A percentile compares a stretch with the other conserved stretches of the same genome.
phyloP scores from a whole-genome alignment of 2,113 vertebrate species.

The Scytalopus superciliaris region DNA sequence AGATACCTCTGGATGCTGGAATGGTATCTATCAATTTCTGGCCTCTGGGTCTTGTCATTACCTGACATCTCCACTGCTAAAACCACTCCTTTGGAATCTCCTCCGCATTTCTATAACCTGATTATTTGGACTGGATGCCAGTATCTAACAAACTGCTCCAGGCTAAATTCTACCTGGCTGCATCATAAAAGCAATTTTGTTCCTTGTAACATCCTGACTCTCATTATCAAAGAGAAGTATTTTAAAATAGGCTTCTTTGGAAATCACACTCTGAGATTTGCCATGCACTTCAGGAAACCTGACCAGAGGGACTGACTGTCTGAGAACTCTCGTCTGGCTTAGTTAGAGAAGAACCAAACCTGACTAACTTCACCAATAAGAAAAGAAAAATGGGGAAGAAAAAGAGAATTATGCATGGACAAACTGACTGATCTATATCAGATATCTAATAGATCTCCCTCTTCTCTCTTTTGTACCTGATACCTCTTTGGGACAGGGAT shows the following conservation, averaged over 20 bases:
- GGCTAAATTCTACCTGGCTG: neutral
- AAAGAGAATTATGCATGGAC: neutral
- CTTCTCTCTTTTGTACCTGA: neutral
- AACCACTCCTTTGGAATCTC: neutral
- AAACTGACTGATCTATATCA: neutral
- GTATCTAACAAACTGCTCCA: neutral
- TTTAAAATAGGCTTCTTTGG: neutral
- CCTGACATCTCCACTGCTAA: neutral
- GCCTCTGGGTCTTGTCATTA: slow-evolving; percentile 7
- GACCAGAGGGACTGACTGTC: neutral
- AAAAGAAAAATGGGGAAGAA: neutral
- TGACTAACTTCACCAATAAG: neutral
- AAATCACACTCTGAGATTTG: neutral
- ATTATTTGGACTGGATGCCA: slow-evolving; percentile 1
- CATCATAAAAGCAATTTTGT: neutral
- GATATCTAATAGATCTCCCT: neutral
- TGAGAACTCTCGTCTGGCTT: neutral
- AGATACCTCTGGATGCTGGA: neutral
- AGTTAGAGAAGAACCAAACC: neutral
- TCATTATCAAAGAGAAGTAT: neutral
- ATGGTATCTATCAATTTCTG: neutral
- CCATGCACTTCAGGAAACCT: neutral
- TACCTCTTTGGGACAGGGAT: neutral
- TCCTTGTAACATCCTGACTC: neutral
- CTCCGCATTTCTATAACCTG: neutral